A percentile compares a stretch with the other conserved stretches of the same genome.
These are phyloP conservation scores for Limnephilus auricula DNA, from an alignment of 2,888 invertebrate species.

Conservation along the genomic window DNA sequence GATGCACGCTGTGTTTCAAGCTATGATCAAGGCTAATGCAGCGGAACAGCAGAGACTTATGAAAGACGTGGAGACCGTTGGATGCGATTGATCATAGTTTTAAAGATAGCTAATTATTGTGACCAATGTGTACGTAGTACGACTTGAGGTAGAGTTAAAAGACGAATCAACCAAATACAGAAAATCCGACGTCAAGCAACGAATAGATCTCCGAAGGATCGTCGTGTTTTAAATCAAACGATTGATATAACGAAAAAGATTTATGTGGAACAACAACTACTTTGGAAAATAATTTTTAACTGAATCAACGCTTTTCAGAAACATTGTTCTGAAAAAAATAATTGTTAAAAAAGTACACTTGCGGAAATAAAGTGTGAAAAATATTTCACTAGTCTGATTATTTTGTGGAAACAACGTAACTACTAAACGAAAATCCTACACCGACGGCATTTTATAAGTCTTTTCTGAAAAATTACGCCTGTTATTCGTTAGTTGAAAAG, in stretches of 20 bases:
- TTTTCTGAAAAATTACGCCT: not conserved
- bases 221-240: not conserved
- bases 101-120: not conserved
- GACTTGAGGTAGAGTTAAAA: not conserved
- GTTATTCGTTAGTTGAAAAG: not conserved
- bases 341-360: not conserved
- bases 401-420: not conserved
- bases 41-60: conserved; percentile 2
- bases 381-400: not conserved
- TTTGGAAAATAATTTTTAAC: not conserved
- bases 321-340: not conserved
- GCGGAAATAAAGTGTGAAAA: not conserved
- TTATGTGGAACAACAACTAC: not conserved
- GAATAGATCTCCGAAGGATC: not conserved
- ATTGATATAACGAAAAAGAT: not conserved
- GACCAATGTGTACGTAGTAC: not conserved
- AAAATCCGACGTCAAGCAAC: not conserved
- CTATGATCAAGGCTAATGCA: not conserved
- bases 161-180: not conserved
- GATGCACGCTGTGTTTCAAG: not conserved
- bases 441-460: not conserved
- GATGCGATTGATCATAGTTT: not conserved
- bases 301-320: not conserved
- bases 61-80: not conserved
- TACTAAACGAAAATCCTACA: not conserved